Evolutionary conservation across 2,113 vertebrate genomes (phyloP), one percentile per base, ranked within the genome.

Genomic region (Lepus timidus): DNA sequence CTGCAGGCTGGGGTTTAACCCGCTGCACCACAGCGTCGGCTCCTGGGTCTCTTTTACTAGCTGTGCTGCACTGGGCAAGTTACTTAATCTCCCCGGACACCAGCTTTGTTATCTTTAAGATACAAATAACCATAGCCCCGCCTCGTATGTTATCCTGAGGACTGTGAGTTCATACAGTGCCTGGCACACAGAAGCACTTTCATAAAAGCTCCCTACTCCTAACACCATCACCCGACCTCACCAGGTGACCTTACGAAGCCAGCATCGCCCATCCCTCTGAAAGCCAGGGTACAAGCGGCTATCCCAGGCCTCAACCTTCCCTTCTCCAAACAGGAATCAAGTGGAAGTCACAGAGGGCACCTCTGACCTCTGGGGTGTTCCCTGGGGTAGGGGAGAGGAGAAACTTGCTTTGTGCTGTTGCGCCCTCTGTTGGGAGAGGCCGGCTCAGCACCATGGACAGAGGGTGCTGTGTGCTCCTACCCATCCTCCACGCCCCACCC

Each of bases 401-500:
- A 74, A 16, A 20, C 64, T 91, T 95, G 85, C 86, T 97, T 88
- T 96, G 95, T 92, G 90, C 61, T 51, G 16, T 91, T 64, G 96
- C 5, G 31, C 96, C 95, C 97, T 97, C 97, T 97, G 88, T 96
- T 82, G 96, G 97, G 61, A 68, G 44, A 96, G 55, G 44, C 36
- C 23, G 4, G 33, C 2, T 85, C 90, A 84, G 92, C 92, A 91
- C 68, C n/a, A 23, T 5, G 85, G 94, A 83, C 82, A 70, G 87
- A 94, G 73, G 90, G 29, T 78, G 52, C 65, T 6, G 31, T 6
- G 49, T 25, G 20, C 27, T 1, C 73, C 7, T 3, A 0, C 29
- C 25, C 31, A 20, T 4, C 11, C 33, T 58, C 44, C 7, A 0
- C 62, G 31, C 6, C 36, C 1, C 44, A 65, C 44, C 71, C 39